Conservation (phyloP, 1,140 invertebrate species). For the Zaprionus ornatus region DNA sequence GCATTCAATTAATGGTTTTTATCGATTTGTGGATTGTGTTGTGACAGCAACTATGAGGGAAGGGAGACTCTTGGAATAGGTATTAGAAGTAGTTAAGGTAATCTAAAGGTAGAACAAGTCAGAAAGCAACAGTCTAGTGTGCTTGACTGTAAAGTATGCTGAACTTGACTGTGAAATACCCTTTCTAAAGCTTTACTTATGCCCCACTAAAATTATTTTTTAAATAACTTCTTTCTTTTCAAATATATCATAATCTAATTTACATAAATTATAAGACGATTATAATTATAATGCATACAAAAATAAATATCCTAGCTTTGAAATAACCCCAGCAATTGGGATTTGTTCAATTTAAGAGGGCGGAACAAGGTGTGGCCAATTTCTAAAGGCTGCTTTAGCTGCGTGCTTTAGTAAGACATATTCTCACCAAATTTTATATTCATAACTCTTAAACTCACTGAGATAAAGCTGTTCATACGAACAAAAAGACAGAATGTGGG, state of each 20-base stretch:
- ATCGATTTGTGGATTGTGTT: not conserved
- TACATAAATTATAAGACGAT: too few relatives aligned
- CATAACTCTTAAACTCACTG: not conserved
- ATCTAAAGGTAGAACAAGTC: too few relatives aligned
- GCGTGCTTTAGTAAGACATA: not conserved
- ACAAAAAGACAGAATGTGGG: not conserved
- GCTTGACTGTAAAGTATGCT: too few relatives aligned
- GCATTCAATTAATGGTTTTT: not conserved
- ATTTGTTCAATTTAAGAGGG: too few relatives aligned
- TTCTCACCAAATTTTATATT: not conserved
- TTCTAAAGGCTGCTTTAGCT: not conserved
- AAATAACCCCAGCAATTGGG: not conserved
- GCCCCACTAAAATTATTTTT: too few relatives aligned
- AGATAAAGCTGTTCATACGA: not conserved
- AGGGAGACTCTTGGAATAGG: not conserved
- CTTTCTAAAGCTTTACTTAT: too few relatives aligned
- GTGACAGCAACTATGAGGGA: not conserved
- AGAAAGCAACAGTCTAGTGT: too few relatives aligned
- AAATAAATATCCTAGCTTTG: too few relatives aligned
- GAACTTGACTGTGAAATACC: too few relatives aligned
- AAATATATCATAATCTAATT: too few relatives aligned
- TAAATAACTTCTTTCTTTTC: too few relatives aligned
- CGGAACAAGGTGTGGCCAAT: not conserved
- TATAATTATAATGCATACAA: not conserved
- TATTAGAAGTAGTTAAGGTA: not conserved